A percentile compares a stretch with the other conserved stretches of the same genome.
Conservation (phyloP, 2,888 invertebrate species). For the Charanyca ferruginea region DNA sequence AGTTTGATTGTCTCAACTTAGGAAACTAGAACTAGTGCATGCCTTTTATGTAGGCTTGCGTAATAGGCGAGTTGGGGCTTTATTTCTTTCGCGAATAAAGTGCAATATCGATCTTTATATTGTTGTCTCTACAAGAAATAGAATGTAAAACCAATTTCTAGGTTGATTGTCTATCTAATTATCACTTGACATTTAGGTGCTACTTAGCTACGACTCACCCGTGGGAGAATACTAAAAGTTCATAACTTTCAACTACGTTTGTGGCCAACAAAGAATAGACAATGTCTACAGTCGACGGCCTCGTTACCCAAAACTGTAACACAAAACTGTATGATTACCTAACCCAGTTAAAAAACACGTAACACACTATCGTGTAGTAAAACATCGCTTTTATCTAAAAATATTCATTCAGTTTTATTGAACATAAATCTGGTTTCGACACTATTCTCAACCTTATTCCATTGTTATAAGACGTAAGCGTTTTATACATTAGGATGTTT, state of each 20-base stretch:
- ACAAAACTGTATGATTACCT: slow-evolving; percentile 52
- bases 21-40: slow-evolving; percentile 54
- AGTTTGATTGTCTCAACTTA: slow-evolving; percentile 46
- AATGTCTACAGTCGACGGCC: slow-evolving; percentile 36
- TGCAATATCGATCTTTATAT: slow-evolving; percentile 10
- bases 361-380: slow-evolving; percentile 45
- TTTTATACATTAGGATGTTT: slow-evolving; percentile 28
- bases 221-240: slow-evolving; percentile 40
- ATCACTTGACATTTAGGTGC: slow-evolving; percentile 21
- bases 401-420: slow-evolving; percentile 57
- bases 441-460: slow-evolving; percentile 41
- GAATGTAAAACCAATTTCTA: slow-evolving; percentile 30
- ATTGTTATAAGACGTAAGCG: slow-evolving; percentile 16
- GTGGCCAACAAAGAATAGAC: slow-evolving; percentile 46
- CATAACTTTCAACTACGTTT: slow-evolving; percentile 38
- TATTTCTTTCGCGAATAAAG: slow-evolving; percentile 28
- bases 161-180: slow-evolving; percentile 15
- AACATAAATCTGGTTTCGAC: slow-evolving; percentile 17
- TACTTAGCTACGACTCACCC: slow-evolving; percentile 25
- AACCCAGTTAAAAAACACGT: slow-evolving; percentile 54
- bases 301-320: slow-evolving; percentile 54
- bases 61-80: slow-evolving; percentile 34
- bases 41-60: slow-evolving; percentile 26
- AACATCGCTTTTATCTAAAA: slow-evolving; percentile 62
- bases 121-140: slow-evolving; percentile 4